These are phyloP conservation scores for Frankliniella fusca DNA, from an alignment of 2,888 invertebrate genomes.

Conservation along the genomic window DNA sequence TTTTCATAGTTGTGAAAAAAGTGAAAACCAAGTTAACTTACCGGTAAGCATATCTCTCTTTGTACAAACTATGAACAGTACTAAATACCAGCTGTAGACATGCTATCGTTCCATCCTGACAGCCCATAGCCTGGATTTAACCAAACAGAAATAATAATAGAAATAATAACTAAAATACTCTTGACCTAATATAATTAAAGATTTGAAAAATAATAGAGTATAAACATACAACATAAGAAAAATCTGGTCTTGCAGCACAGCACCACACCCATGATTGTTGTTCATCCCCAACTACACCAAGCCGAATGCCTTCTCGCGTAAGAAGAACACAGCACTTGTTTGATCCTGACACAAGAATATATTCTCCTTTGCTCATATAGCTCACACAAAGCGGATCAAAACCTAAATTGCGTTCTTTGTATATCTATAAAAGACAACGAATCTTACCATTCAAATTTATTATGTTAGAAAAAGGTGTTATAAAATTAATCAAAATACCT, in stretches of 20 bases:
- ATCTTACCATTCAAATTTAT: background rate
- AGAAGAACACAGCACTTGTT: constrained; percentile 71
- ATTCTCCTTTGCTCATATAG: constrained; percentile 76
- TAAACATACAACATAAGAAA: constrained; percentile 62
- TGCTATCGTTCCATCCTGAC: constrained; percentile 93
- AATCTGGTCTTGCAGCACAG: constrained; percentile 70
- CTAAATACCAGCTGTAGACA: constrained; percentile 89
- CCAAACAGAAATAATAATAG: constrained; percentile 27
- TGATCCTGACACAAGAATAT: constrained; percentile 73
- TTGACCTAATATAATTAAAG: background rate
- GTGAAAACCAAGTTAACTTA: constrained; percentile 38
- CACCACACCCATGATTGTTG: constrained; percentile 84
- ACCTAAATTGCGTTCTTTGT: constrained; percentile 53
- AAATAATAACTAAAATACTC: background rate
- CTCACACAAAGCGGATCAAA: constrained; percentile 74
- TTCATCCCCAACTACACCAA: constrained; percentile 68
- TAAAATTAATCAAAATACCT: constrained; percentile 27
- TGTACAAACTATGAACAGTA: constrained; percentile 92
- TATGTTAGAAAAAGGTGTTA: background rate
- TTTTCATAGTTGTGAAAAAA: too few relatives aligned
- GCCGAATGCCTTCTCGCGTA: constrained; percentile 75
- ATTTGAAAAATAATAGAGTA: background rate
- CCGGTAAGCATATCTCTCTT: constrained; percentile 77
- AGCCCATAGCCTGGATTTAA: constrained; percentile 66
- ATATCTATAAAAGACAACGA: constrained; percentile 46